Evolutionary conservation across 1,140 invertebrate species (phyloP), one percentile per base, ranked within the genome.

Genomic region (Hestina assimilis): DNA sequence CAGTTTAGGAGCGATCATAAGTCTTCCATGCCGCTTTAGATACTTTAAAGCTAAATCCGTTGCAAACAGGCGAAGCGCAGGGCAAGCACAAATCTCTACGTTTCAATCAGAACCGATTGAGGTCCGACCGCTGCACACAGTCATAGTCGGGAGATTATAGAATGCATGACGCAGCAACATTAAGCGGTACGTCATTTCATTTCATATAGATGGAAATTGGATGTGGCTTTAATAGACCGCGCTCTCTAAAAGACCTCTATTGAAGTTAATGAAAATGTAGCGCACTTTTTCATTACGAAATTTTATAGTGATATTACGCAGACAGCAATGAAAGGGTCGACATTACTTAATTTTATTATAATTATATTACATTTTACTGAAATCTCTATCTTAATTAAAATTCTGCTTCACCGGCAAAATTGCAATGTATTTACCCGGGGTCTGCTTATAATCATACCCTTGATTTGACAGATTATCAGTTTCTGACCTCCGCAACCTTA

Each of bases 91-190:
- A 69, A 71, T 68, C 60, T 64, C 59, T 57, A 46, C 63, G 71
- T 72, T 82, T 82, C 81, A 84, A 84, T 84, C 81, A 81, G 72
- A 50, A 23, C 58, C 72, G 72, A 82, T 77, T 79, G 79, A 72
- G 73, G 69, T 61, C 56, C 53, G 43, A 63, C 66, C 58, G 67
- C 66, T 48, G 62, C 59, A 61, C 64, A 56, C 60, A 59, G 61
- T 61, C 41, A 48, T 41, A 51, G 60, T 47, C 24, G 59, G 38
- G 66, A 63, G 64, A 73, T 71, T 74, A 75, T 66, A 65, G 69
- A 62, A 64, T 63, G 66, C 64, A 75, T 78, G 68, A 72, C 65
- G 60, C 66, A 28, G 66, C 74, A 64, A 63, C 64, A 70, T 70
- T 70, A 68, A 60, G 51, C 48, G 52, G 46, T 60, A 75, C 59